These are phyloP conservation scores for Amphiduros pacificus DNA, from an alignment of 2,888 invertebrate genomes.

Conservation along the genomic window DNA sequence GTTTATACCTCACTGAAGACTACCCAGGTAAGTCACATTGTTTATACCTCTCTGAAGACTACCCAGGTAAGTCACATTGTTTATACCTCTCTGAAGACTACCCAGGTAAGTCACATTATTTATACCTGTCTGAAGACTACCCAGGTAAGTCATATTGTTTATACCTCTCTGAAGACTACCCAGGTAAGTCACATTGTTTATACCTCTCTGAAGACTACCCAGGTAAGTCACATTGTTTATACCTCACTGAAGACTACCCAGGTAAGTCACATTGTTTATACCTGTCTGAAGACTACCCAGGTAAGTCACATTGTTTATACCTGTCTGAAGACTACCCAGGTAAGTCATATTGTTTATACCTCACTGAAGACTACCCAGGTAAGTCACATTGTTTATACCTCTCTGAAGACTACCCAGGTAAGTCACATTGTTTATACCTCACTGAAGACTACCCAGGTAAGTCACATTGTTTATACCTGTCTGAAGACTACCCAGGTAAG, in stretches of 20 bases:
- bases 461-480: no score
- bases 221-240: slow-evolving; percentile 20
- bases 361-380: no score
- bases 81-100: slow-evolving; percentile 30
- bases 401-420: slow-evolving; percentile 27
- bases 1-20: slow-evolving; percentile 27
- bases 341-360: slow-evolving; percentile 7
- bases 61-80: slow-evolving; percentile 27
- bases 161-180: slow-evolving; percentile 31
- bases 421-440: neutral
- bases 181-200: slow-evolving; percentile 23
- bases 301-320: no score
- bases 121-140: slow-evolving; percentile 29
- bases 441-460: no score
- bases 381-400: no score
- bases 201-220: slow-evolving; percentile 30
- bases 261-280: slow-evolving; percentile 19
- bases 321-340: slow-evolving; percentile 25
- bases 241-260: slow-evolving; percentile 18
- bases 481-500: slow-evolving; percentile 26
- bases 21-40: slow-evolving; percentile 29
- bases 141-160: slow-evolving; percentile 25
- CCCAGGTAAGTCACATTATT: slow-evolving; percentile 25
- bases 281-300: no score
- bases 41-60: slow-evolving; percentile 26